Conservation (phyloP, 1,140 invertebrate genomes). For the Drosophila aff. region DNA sequence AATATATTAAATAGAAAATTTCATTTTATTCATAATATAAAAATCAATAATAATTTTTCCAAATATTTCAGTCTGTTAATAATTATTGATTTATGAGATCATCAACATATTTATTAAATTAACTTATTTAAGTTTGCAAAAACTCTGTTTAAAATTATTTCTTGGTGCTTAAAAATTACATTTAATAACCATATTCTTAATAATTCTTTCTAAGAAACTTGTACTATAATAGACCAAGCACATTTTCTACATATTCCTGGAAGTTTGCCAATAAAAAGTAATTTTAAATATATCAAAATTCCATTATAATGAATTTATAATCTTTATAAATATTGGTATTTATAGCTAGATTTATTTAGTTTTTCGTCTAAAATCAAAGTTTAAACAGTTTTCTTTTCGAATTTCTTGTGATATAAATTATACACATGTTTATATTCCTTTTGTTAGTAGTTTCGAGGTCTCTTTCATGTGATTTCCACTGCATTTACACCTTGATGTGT, state of each 20-base stretch:
- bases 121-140: no score
- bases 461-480: constrained; percentile 4
- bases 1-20: no score
- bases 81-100: no score
- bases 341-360: not conserved
- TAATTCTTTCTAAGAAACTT: not conserved
- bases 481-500: constrained; percentile 36
- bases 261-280: not conserved
- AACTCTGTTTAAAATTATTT: no score
- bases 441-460: constrained; percentile 15
- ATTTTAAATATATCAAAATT: not conserved
- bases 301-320: constrained; percentile 1
- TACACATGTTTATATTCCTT: not conserved
- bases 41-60: no score
- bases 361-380: not conserved
- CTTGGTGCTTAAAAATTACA: no score
- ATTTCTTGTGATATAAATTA: not conserved
- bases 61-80: no score
- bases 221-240: not conserved
- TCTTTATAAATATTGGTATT: not conserved
- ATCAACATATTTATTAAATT: no score
- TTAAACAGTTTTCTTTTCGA: not conserved
- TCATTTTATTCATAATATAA: no score
- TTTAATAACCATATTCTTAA: not conserved
- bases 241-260: not conserved